These are phyloP conservation scores for Edolisoma coerulescens DNA, from an alignment of 2,113 vertebrate genomes.

Conservation along the genomic window DNA sequence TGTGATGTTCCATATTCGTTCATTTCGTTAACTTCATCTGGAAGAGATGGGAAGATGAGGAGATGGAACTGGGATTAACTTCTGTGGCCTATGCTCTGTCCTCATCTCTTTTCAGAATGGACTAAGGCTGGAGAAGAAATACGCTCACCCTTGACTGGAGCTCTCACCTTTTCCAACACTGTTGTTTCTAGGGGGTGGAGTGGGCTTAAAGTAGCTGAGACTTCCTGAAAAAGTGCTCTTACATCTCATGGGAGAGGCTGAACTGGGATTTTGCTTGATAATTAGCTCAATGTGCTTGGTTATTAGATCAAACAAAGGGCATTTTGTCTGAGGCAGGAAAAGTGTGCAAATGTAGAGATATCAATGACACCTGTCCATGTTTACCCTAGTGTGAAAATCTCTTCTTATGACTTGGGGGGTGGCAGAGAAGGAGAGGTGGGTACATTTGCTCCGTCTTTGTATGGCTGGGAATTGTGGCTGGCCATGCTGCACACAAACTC, in stretches of 20 bases:
- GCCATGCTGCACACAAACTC: background rate
- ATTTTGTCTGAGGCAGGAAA: background rate
- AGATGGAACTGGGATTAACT: background rate
- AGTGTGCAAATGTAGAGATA: background rate
- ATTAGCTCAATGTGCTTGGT: conserved; percentile 3
- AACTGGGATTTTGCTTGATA: conserved; percentile 3
- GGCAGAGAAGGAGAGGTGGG: background rate
- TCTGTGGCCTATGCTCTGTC: background rate
- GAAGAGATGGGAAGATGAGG: background rate
- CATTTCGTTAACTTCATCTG: background rate
- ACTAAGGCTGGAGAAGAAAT: background rate
- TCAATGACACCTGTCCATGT: background rate
- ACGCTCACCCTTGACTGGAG: rapidly evolving
- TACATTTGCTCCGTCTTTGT: background rate
- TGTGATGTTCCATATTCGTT: background rate
- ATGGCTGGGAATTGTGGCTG: background rate
- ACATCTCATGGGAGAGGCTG: background rate
- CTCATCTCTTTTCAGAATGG: background rate
- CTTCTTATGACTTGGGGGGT: background rate
- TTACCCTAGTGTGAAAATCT: background rate
- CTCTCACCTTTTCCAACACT: background rate
- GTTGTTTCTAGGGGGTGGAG: background rate
- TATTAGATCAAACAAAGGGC: conserved; percentile 10
- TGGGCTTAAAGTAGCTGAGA: background rate
- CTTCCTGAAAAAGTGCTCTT: background rate